Evolutionary conservation across 2,113 vertebrate species (phyloP).

Genomic region (Gracilinanus agilis): DNA sequence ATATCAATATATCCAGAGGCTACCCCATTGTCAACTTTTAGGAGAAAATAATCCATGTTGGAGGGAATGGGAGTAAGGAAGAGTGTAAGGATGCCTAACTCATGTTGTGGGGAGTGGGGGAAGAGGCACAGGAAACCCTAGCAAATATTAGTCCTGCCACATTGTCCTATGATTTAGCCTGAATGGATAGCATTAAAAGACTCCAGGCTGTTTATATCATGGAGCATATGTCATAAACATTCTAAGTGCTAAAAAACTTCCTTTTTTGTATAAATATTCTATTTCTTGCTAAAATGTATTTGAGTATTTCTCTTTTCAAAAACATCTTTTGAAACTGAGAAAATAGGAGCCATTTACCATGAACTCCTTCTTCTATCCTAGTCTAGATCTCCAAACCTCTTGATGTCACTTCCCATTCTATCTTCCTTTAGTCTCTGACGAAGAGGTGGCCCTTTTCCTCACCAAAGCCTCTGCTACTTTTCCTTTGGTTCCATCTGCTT

Average conservation of each 20-base stretch:
- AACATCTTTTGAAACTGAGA: not conserved
- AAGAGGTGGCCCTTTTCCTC: not conserved
- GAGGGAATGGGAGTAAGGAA: not conserved
- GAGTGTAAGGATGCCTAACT: not conserved
- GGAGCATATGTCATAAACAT: not conserved
- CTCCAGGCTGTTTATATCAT: not conserved
- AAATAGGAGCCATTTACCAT: not conserved
- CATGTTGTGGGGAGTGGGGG: not conserved
- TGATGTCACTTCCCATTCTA: not conserved
- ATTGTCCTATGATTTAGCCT: not conserved
- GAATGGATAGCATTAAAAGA: not conserved
- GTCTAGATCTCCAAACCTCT: not conserved
- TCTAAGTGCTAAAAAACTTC: not conserved
- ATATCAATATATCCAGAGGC: not conserved
- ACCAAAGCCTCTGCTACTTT: not conserved
- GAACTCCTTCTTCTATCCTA: not conserved
- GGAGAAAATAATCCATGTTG: not conserved
- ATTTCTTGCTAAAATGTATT: not conserved
- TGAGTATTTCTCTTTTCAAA: not conserved
- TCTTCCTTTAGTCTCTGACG: not conserved
- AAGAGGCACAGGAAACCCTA: not conserved
- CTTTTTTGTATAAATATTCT: not conserved
- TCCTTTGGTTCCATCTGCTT: not conserved
- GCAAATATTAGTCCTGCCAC: not conserved
- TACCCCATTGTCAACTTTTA: not conserved